A percentile compares a stretch with the other conserved stretches of the same genome.
Evolutionary conservation across 2,113 vertebrate species (phyloP).

Genomic region (Axis porcinus): DNA sequence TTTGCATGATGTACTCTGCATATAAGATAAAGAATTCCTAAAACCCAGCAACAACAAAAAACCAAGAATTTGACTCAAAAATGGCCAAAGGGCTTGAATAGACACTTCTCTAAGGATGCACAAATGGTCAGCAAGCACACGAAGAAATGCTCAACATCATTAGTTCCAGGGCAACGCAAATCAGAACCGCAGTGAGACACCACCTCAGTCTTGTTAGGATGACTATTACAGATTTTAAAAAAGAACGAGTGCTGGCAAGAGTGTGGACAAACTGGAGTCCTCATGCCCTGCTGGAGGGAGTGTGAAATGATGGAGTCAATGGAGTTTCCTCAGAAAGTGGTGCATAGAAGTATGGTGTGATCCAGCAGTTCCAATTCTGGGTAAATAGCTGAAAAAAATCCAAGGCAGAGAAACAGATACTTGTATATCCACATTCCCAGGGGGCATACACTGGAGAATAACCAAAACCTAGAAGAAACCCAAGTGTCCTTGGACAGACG

Average conservation of each 20-base stretch:
- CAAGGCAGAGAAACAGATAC: not conserved
- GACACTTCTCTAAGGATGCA: not conserved
- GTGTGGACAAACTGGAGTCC: not conserved
- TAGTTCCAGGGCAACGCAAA: not conserved
- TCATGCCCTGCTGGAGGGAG: not conserved
- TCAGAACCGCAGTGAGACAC: fast-evolving
- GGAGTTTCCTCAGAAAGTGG: not conserved
- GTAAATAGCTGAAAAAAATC: fast-evolving
- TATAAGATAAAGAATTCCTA: not conserved
- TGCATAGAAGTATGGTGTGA: fast-evolving
- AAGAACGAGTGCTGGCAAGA: not conserved
- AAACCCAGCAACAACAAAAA: not conserved
- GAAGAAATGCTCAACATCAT: fast-evolving
- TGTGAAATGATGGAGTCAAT: fast-evolving
- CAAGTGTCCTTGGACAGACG: fast-evolving
- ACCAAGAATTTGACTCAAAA: no score
- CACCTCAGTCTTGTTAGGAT: fast-evolving
- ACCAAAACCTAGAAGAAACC: fast-evolving
- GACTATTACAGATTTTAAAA: fast-evolving
- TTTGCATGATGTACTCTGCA: not conserved
- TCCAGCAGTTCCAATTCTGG: not conserved
- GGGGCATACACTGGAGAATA: fast-evolving
- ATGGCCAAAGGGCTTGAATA: not conserved
- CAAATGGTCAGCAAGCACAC: not conserved
- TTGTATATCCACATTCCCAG: fast-evolving